Evolutionary conservation across 1,140 invertebrate genomes (phyloP).

Genomic region (Drosophila sturtevanti): DNA sequence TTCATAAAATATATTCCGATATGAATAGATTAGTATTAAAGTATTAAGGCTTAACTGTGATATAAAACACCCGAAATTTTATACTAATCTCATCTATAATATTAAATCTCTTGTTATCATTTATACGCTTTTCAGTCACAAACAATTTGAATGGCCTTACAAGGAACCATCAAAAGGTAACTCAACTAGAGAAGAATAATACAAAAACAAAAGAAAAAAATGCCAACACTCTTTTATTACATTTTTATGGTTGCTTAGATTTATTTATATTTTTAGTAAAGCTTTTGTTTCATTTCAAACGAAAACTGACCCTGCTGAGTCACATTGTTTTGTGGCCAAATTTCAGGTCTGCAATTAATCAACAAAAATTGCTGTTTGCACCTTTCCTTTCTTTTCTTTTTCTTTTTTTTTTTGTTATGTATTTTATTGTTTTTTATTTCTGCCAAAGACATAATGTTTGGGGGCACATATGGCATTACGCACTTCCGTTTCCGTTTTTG

Average conservation of each 20-base stretch:
- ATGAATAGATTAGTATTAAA: too few species aligned
- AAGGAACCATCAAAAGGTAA: conserved; percentile 21
- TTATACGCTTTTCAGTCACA: too few species aligned
- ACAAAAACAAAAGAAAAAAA: background rate
- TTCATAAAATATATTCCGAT: too few species aligned
- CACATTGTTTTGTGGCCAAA: conserved; percentile 16
- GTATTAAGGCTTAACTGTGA: too few species aligned
- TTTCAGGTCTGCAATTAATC: conserved; percentile 69
- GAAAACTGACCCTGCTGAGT: conserved; percentile 18
- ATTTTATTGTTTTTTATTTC: background rate
- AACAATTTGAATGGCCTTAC: background rate
- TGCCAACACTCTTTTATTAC: conserved; percentile 60
- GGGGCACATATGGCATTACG: conserved; percentile 74
- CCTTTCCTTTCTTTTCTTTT: conserved; percentile 41
- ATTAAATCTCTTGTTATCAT: too few species aligned
- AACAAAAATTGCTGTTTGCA: conserved; percentile 65
- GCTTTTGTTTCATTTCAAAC: conserved; percentile 64
- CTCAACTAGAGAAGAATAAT: background rate
- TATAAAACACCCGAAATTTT: too few species aligned
- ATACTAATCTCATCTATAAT: too few species aligned
- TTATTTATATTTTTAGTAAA: conserved; percentile 58
- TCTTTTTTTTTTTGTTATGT: background rate
- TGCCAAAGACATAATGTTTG: conserved; percentile 25
- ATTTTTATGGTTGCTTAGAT: conserved; percentile 74
- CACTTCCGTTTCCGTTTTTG: conserved; percentile 69